Base-by-base conservation (phyloP, 2,113 vertebrate species). In the Maccullochella peelii region DNA sequence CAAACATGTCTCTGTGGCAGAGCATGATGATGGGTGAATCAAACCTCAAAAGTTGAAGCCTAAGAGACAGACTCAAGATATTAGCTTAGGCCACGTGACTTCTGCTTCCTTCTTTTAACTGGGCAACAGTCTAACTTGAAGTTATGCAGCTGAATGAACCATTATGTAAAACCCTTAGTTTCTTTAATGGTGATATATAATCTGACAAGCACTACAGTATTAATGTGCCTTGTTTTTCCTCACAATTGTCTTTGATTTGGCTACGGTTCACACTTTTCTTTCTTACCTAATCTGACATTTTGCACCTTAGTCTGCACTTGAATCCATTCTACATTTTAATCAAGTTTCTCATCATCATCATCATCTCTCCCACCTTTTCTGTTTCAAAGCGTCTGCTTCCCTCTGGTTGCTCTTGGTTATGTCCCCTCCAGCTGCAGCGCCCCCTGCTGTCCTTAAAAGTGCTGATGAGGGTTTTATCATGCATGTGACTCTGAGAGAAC, bases 331-430 rank as follows among this genome's bases (percentile, higher is more conserved):
- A 20, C 14, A 36, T 7, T 15, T 6, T 59, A 23, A 20, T 10
- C 15, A 33, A 0, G 20, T 10, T 58, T 21, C 20, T 40, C 36
- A n/a, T 38, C 3, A 23, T 63, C 15, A 52, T 57, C 57, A 44
- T 44, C 42, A 3, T 20, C n/a, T 79, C 52, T 12, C 82, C n/a
- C 27, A 89, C 91, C 77, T 84, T 77, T 12, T 81, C 82, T 42
- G 38, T 66, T 8, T 73, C 87, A 23, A 4, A 69, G 44, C 52
- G 20, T 44, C 58, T 65, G 54, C 63, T 40, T 72, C 72, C 73
- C 3, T 82, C 78, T 2, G 62, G 57, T 25, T 70, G 47, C 30
- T 71, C 52, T 73, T 79, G 82, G 11, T 15, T 68, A 30, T 57
- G 68, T 33, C 62, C 50, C 9, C 21, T 84, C 68, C 27, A 3